Base-by-base conservation (phyloP, 92 coral and sea anemone species). In the Porites lobata region DNA sequence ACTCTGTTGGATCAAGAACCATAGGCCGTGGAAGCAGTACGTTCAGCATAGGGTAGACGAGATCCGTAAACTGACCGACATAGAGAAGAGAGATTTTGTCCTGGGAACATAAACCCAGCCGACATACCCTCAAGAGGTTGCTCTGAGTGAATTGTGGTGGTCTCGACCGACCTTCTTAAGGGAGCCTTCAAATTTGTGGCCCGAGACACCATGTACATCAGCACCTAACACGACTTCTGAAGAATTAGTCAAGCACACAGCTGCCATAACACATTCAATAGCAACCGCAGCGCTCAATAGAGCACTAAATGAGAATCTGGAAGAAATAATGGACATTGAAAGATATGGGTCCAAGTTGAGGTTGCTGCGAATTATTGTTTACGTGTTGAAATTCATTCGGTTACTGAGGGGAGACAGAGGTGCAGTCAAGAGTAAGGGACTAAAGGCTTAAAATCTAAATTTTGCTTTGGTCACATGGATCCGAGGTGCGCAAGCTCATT, bases 91-190 rank as follows among this genome's bases (percentile, higher is more conserved):
- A 90, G 86, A 73, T 82, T 78, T 67, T 89, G 92, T 68, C 85
- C 89, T 1, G 92, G 89, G 26, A 76, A 15, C 47, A 8, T 15
- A 11, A 90, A 90, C 57, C 83, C 90, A 53, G 93, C 24, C 90
- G 90, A 85, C 62, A 9, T 79, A 50, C 90, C 90, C 7, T 85
- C 93, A 69, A 81, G 90, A 50, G 93, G 90, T 20, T 75, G 80
- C 29, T 51, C 90, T 38, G 87, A 65, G 51, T 69, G 75, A 69
- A 6, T 2, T 9, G 52, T 26, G 18, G 51, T 69, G 75, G 51
- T 26, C 51, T 9, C 54, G 22, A 17, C 14, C 19, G 52, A 12
- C 17, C 51, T 38, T 69, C 75, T 69, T 26, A 69, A 69, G 38
- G 52, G n/a, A 69, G 29, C 50, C 43, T 9, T 17, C 72, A 22